A percentile compares a stretch with the other conserved stretches of the same genome.
These are phyloP conservation scores for Scomber scombrus DNA, from an alignment of 2,113 vertebrate species.

Conservation along the genomic window DNA sequence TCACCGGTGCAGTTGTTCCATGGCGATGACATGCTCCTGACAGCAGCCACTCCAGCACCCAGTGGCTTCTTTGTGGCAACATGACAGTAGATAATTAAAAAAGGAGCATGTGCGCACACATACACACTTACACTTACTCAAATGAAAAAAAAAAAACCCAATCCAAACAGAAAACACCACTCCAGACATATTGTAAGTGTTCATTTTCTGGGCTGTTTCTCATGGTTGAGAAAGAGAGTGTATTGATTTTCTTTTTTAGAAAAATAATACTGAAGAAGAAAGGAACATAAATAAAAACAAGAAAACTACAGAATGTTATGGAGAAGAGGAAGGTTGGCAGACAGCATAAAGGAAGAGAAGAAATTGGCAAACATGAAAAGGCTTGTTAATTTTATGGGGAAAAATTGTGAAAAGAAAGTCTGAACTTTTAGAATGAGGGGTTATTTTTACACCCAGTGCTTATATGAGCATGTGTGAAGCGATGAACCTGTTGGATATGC, in stretches of 20 bases:
- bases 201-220: conserved; percentile 68
- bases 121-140: conserved; percentile 8
- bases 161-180: conserved; percentile 51
- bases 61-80: conserved; percentile 52
- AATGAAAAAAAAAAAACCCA: conserved; percentile 10
- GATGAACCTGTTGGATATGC: conserved; percentile 65
- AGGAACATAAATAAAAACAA: conserved; percentile 73
- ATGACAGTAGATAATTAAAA: conserved; percentile 60
- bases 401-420: conserved; percentile 40
- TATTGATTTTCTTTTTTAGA: conserved; percentile 81
- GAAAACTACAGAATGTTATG: conserved; percentile 63
- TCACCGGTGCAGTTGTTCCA: conserved; percentile 46
- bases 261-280: conserved; percentile 73
- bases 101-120: conserved; percentile 30
- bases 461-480: conserved; percentile 16
- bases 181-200: conserved; percentile 55
- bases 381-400: conserved; percentile 62
- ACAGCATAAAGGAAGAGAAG: conserved; percentile 33
- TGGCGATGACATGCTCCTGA: conserved; percentile 52
- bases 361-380: conserved; percentile 68
- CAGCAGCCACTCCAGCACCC: conserved; percentile 46
- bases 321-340: conserved; percentile 39
- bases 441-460: conserved; percentile 50
- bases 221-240: conserved; percentile 51
- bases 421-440: conserved; percentile 13